Evolutionary conservation across 2,113 vertebrate genomes (phyloP).

Genomic region (Colistium nudipinnis): DNA sequence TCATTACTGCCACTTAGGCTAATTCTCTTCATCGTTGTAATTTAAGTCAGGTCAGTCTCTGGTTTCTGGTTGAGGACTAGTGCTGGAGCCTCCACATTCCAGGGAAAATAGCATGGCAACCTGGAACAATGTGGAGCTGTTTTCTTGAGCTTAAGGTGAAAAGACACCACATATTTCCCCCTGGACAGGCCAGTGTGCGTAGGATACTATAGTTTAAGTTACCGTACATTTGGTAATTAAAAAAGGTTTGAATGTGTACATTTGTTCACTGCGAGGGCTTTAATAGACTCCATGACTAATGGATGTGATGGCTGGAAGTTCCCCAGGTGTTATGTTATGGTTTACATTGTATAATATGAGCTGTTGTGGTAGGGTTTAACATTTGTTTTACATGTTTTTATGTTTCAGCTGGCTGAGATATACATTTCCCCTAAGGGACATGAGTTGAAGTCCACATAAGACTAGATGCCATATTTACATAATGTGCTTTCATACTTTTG

Average conservation of each 20-base stretch:
- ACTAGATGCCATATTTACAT: too few species aligned
- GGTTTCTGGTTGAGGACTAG: slow-evolving; percentile 3
- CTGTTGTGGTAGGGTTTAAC: background rate
- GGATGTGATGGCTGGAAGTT: background rate
- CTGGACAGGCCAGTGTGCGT: background rate
- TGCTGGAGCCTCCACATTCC: slow-evolving; percentile 47
- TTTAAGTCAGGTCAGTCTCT: slow-evolving; percentile 7
- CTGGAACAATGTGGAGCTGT: slow-evolving; percentile 46
- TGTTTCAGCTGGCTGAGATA: background rate
- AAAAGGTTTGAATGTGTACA: too few species aligned
- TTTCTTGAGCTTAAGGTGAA: slow-evolving; percentile 43
- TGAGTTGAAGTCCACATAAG: too few species aligned
- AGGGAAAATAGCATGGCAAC: slow-evolving; percentile 46
- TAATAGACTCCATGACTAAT: background rate
- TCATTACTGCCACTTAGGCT: background rate
- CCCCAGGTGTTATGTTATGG: background rate
- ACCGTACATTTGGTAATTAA: background rate
- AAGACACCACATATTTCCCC: slow-evolving; percentile 42
- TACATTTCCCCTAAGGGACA: background rate
- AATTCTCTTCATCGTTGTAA: background rate
- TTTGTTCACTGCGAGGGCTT: background rate
- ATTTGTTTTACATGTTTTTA: background rate
- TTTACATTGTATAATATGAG: background rate
- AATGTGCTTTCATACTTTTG: too few species aligned
- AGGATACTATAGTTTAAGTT: background rate